Percentiles rank a stretch among this genome's conserved stretches.
These are phyloP conservation scores for Drosophila sp. DNA, from an alignment of 1,140 invertebrate genomes.

Conservation along the genomic window DNA sequence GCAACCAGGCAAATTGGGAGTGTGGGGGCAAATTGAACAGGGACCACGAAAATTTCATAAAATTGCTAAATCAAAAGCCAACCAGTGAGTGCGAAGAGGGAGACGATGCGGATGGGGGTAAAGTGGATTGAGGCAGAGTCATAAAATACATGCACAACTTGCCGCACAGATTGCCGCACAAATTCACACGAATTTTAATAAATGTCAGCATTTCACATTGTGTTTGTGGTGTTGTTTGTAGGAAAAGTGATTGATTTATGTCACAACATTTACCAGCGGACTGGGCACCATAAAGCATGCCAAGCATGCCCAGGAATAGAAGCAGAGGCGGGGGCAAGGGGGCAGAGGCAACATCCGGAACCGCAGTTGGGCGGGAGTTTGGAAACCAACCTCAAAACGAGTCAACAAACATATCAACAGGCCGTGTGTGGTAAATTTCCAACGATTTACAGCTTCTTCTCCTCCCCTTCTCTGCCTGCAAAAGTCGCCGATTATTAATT, in stretches of 20 bases:
- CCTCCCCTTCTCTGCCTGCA: neutral
- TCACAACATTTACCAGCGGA: slow-evolving; percentile 47
- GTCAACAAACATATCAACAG: slow-evolving; percentile 33
- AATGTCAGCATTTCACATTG: slow-evolving; percentile 45
- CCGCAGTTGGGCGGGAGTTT: slow-evolving; percentile 6
- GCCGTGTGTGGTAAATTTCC: slow-evolving; percentile 2
- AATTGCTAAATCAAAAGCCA: slow-evolving; percentile 14
- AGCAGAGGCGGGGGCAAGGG: neutral
- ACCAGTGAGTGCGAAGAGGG: neutral
- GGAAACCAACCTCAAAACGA: neutral
- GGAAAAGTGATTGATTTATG: slow-evolving; percentile 57
- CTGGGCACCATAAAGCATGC: slow-evolving; percentile 8
- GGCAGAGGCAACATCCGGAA: neutral
- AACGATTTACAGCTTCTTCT: neutral
- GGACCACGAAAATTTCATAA: slow-evolving; percentile 13
- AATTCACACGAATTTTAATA: slow-evolving; percentile 51
- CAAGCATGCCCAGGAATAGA: neutral
- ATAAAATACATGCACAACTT: slow-evolving; percentile 18
- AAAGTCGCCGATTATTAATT: slow-evolving; percentile 35
- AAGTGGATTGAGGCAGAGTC: slow-evolving; percentile 21
- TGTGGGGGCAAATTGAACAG: neutral
- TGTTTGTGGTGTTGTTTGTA: slow-evolving; percentile 25
- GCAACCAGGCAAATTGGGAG: neutral
- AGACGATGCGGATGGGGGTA: neutral
- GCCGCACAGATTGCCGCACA: slow-evolving; percentile 22